Percentiles rank a stretch among this genome's conserved stretches.
Conservation (phyloP, 2,888 invertebrate genomes). For the Melitaea athalia region DNA sequence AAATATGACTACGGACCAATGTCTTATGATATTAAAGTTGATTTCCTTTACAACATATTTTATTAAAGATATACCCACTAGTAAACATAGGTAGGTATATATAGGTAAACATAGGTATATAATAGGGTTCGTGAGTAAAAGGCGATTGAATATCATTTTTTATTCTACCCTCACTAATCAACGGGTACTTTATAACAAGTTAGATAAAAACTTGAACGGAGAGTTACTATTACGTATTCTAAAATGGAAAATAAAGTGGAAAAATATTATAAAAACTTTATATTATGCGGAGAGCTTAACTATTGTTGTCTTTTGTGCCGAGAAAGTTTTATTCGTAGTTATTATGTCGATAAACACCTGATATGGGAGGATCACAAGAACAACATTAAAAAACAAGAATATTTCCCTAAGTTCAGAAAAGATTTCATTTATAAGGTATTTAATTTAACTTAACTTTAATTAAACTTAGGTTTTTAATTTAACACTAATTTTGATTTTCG, state of each 20-base stretch:
- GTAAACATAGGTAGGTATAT: too few relatives aligned
- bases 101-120: too few relatives aligned
- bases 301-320: conserved; percentile 59
- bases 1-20: too few relatives aligned
- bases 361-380: conserved; percentile 61
- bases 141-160: too few relatives aligned
- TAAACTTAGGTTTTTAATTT: too few relatives aligned
- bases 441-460: too few relatives aligned
- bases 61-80: too few relatives aligned
- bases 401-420: conserved; percentile 50
- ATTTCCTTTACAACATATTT: too few relatives aligned
- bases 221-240: neutral
- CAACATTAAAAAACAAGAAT: conserved; percentile 46
- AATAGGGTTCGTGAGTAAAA: too few relatives aligned
- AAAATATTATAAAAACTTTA: conserved; percentile 53
- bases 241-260: conserved; percentile 30
- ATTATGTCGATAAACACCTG: conserved; percentile 57
- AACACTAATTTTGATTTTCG: too few relatives aligned
- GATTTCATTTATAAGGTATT: conserved; percentile 59
- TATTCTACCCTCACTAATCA: neutral
- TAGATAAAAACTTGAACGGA: neutral
- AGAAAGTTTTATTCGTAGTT: conserved; percentile 48
- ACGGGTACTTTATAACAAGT: neutral
- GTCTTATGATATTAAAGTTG: too few relatives aligned
- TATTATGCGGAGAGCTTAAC: conserved; percentile 58